Evolutionary conservation across 2,888 invertebrate species (phyloP).

Genomic region (Caenorhabditis wallacei): DNA sequence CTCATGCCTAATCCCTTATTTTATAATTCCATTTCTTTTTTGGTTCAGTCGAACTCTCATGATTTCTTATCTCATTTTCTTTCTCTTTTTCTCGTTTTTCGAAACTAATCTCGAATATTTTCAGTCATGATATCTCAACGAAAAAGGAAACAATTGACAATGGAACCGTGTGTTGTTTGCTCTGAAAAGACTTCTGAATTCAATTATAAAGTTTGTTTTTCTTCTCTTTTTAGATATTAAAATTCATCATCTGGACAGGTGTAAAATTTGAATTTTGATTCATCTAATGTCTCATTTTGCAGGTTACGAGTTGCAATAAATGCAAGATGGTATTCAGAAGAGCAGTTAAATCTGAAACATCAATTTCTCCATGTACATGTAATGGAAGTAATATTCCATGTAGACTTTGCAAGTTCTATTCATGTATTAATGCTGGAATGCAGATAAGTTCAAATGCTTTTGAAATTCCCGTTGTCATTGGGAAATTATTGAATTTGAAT

Average conservation of each 20-base stretch:
- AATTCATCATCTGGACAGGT: no score
- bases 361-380: background rate
- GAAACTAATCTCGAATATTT: background rate
- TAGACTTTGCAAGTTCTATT: conserved; percentile 2
- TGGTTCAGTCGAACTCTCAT: background rate
- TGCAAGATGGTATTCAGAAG: conserved; percentile 31
- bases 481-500: background rate
- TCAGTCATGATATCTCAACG: background rate
- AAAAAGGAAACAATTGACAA: background rate
- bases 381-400: background rate
- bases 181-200: background rate
- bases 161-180: background rate
- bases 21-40: no score
- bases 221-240: background rate
- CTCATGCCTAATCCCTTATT: background rate
- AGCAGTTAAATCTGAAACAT: background rate
- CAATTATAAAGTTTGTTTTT: conserved; percentile 10
- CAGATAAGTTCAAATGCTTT: conserved; percentile 4
- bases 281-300: background rate
- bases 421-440: conserved; percentile 7
- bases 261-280: background rate
- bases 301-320: conserved; percentile 17
- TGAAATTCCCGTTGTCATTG: background rate
- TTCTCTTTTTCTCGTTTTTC: background rate
- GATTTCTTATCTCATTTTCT: background rate